A percentile compares a stretch with the other conserved stretches of the same genome.
phyloP scores from a whole-genome alignment of 2,113 vertebrate species.

The Peromyscus polionotus region DNA sequence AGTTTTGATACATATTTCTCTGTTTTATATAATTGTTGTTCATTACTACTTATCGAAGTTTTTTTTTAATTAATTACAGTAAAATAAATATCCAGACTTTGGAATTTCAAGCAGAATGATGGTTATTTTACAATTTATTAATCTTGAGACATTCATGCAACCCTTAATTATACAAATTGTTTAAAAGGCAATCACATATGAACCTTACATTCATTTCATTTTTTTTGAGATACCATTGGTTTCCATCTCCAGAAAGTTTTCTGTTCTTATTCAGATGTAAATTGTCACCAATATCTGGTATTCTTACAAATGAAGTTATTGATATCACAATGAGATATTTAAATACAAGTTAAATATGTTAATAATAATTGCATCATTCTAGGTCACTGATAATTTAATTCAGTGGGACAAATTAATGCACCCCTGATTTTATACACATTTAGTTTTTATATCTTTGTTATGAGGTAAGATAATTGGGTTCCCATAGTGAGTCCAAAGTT shows the following conservation, averaged over 20 bases:
- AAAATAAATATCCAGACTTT: neutral
- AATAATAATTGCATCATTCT: neutral
- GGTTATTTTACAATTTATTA: neutral
- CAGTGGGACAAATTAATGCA: neutral
- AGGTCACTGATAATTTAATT: neutral
- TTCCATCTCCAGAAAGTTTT: constrained; percentile 56
- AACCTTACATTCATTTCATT: neutral
- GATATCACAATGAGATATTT: neutral
- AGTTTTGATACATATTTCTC: neutral
- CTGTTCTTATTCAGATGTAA: constrained; percentile 2
- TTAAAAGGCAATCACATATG: neutral
- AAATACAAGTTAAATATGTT: neutral
- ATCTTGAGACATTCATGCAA: neutral
- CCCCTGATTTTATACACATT: neutral
- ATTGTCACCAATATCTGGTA: neutral
- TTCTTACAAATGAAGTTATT: constrained; percentile 28
- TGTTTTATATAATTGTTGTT: neutral
- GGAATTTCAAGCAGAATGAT: neutral
- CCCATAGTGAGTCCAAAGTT: neutral
- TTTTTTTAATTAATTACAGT: constrained; percentile 9
- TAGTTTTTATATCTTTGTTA: constrained; percentile 43
- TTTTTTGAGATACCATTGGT: neutral
- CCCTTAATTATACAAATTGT: constrained; percentile 35
- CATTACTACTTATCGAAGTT: neutral
- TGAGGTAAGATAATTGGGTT: neutral